Percentiles rank a stretch among this genome's conserved stretches.
These are phyloP conservation scores for Geococcyx californianus DNA, from an alignment of 2,113 vertebrate species.

Conservation along the genomic window DNA sequence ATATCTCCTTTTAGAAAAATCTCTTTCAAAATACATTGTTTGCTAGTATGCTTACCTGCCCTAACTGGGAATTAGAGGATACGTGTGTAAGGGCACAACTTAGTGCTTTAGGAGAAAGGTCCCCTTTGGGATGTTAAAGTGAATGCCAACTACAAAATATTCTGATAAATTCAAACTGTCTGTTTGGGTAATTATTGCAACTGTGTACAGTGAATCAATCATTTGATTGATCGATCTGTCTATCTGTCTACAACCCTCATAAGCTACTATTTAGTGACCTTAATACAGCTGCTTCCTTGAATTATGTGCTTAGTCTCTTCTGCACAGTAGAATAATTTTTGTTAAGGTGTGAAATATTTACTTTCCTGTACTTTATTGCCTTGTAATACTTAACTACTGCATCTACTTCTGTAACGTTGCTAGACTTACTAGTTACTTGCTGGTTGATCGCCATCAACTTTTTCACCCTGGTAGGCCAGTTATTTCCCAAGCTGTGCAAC, in stretches of 20 bases:
- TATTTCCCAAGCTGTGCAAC: background rate
- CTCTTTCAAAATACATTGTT: background rate
- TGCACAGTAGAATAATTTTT: background rate
- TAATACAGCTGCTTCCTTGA: background rate
- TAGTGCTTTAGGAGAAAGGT: background rate
- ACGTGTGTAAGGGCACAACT: background rate
- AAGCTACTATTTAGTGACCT: background rate
- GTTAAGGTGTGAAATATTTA: background rate
- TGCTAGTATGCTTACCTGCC: background rate
- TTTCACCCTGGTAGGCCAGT: background rate
- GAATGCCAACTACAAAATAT: background rate
- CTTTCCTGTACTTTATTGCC: background rate
- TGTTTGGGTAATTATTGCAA: background rate
- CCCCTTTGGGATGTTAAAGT: background rate
- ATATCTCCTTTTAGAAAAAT: background rate
- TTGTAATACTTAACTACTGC: background rate
- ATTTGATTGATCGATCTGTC: background rate
- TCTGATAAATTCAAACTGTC: background rate
- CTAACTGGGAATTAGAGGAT: background rate
- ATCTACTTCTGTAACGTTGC: background rate
- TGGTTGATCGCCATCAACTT: background rate
- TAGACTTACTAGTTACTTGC: background rate
- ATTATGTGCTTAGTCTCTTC: background rate
- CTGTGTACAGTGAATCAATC: background rate
- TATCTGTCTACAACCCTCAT: background rate